These are phyloP conservation scores for Limanda limanda DNA, from an alignment of 2,113 vertebrate species.

Conservation along the genomic window DNA sequence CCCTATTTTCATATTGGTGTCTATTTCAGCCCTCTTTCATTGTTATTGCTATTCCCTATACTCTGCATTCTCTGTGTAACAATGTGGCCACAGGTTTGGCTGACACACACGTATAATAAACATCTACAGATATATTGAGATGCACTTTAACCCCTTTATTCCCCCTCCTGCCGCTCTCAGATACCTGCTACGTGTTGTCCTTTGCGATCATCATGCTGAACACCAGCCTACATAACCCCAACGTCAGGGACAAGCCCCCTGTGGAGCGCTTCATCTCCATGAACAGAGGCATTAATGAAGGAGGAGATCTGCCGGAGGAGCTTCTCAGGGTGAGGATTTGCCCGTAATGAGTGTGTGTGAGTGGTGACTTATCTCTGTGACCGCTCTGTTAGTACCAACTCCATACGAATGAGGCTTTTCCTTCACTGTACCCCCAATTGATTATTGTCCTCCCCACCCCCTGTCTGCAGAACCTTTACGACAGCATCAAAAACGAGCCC, in stretches of 20 bases:
- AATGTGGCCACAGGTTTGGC: too few relatives aligned
- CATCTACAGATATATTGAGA: too few relatives aligned
- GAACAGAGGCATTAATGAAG: constrained; percentile 98
- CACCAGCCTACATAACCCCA: constrained; percentile 98
- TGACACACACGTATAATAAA: too few relatives aligned
- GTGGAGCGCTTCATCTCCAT: constrained; percentile 97
- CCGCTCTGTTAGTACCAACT: not conserved
- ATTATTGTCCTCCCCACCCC: constrained; percentile 27
- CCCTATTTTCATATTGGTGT: too few relatives aligned
- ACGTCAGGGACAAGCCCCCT: constrained; percentile 95
- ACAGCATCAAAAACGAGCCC: constrained; percentile 99
- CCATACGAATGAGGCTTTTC: constrained; percentile 22
- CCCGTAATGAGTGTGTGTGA: constrained; percentile 5
- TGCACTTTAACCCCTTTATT: not conserved
- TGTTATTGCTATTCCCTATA: too few relatives aligned
- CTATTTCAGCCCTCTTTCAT: too few relatives aligned
- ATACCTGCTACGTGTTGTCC: constrained; percentile 96
- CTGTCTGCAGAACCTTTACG: constrained; percentile 92
- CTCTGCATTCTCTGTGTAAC: too few relatives aligned
- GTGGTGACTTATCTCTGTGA: constrained; percentile 14
- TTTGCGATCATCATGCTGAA: constrained; percentile 99
- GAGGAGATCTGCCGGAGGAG: constrained; percentile 96
- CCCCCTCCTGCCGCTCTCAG: constrained; percentile 72
- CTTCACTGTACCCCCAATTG: constrained; percentile 12
- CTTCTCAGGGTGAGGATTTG: constrained; percentile 86